Percentiles rank a stretch among this genome's conserved stretches.
Conservation (phyloP, 1,140 invertebrate genomes). For the Lerema accius region DNA sequence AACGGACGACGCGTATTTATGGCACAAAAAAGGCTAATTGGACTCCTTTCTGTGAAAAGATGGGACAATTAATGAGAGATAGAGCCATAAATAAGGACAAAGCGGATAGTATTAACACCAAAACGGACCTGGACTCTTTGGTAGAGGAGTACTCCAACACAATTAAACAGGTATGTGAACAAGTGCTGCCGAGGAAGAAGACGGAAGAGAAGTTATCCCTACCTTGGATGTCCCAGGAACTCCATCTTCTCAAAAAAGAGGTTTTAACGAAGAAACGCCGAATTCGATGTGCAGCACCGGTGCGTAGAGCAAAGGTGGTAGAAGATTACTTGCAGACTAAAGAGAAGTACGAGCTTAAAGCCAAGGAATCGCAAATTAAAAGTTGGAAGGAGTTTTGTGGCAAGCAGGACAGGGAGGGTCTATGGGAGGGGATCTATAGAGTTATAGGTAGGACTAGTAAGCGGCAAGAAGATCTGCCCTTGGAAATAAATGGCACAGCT, state of each 20-base stretch:
- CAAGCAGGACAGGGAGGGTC: background rate
- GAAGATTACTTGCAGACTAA: background rate
- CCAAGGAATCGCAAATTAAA: background rate
- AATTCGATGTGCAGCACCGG: background rate
- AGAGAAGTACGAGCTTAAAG: background rate
- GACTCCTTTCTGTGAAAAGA: background rate
- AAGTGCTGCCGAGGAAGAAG: background rate
- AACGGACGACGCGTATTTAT: background rate
- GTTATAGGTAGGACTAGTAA: background rate
- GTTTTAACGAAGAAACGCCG: background rate
- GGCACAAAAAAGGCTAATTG: background rate
- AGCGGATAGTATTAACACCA: background rate
- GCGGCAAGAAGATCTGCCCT: background rate
- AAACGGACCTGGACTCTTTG: background rate
- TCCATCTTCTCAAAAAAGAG: background rate
- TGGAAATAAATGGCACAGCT: background rate
- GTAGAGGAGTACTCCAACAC: background rate
- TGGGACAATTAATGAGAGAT: background rate
- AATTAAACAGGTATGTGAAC: background rate
- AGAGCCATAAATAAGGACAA: background rate
- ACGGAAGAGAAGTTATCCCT: background rate
- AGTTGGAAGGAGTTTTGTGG: background rate
- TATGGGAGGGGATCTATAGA: background rate
- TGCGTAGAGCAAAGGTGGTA: background rate
- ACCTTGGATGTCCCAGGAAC: background rate